Percentiles rank a stretch among this genome's conserved stretches.
phyloP scores from a whole-genome alignment of 2,113 vertebrate species.

The Tautogolabrus adspersus region DNA sequence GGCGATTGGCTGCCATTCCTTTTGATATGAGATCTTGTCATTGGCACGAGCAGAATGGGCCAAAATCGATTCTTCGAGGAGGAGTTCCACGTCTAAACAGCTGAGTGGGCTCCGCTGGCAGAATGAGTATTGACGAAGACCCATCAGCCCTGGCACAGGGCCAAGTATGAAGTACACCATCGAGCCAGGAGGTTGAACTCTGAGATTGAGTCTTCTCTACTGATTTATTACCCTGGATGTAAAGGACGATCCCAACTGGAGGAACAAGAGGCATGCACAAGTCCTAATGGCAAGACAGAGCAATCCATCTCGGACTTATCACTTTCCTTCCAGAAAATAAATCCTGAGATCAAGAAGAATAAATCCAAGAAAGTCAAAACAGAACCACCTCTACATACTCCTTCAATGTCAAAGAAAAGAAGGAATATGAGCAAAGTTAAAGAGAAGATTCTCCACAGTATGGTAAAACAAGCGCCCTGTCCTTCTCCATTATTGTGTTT shows the following conservation, averaged over 20 bases:
- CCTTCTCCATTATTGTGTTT: neutral
- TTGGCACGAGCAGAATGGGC: conserved; percentile 23
- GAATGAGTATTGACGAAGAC: conserved; percentile 44
- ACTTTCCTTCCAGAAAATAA: conserved; percentile 28
- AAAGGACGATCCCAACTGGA: conserved; percentile 25
- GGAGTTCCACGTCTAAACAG: conserved; percentile 52
- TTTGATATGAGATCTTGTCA: conserved; percentile 54
- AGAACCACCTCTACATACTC: neutral
- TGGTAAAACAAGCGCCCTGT: neutral
- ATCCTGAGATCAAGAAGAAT: conserved; percentile 18
- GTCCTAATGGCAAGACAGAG: conserved; percentile 30
- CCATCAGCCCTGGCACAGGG: conserved; percentile 25
- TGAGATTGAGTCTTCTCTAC: conserved; percentile 41
- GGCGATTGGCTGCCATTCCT: conserved; percentile 12
- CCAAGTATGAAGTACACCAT: conserved; percentile 43
- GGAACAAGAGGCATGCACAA: conserved; percentile 13
- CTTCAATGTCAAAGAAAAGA: neutral
- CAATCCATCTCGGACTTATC: conserved; percentile 44
- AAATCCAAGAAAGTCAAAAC: conserved; percentile 32
- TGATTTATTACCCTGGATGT: conserved; percentile 56
- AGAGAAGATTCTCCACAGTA: too few relatives aligned
- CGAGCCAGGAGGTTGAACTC: conserved; percentile 38
- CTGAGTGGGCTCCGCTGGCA: conserved; percentile 44
- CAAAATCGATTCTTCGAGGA: conserved; percentile 56
- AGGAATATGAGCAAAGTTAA: too few relatives aligned